Evolutionary conservation across 2,888 invertebrate species (phyloP).

Genomic region (Odontocolon sp.): DNA sequence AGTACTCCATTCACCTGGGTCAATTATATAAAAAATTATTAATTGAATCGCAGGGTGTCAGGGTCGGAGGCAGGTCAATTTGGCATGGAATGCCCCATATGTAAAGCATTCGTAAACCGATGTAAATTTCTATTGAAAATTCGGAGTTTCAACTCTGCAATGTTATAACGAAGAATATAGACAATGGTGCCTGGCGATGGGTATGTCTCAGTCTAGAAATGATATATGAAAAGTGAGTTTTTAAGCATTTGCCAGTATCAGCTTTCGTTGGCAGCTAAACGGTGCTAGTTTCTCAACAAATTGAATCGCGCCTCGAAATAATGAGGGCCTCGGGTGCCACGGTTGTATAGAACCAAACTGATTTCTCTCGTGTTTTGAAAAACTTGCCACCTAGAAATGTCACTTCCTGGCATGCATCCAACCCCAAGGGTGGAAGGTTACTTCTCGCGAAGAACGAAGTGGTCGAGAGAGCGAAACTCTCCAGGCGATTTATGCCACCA

Average conservation of each 20-base stretch:
- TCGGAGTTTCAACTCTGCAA: constrained; percentile 16
- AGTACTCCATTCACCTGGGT: no score
- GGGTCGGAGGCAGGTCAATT: no score
- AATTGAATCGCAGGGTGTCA: no score
- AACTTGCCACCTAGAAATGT: constrained; percentile 45
- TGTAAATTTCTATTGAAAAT: constrained; percentile 30
- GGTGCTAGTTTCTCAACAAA: constrained; percentile 51
- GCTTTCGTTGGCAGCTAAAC: constrained; percentile 43
- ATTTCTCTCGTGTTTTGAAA: constrained; percentile 58
- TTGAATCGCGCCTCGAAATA: constrained; percentile 51
- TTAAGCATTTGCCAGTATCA: constrained; percentile 47
- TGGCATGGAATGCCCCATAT: no score
- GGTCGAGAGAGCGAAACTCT: constrained; percentile 39
- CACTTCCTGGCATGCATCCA: constrained; percentile 72
- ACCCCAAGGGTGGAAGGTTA: constrained; percentile 31
- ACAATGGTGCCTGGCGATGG: background rate
- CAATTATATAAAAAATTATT: no score
- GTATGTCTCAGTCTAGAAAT: background rate
- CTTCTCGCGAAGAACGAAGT: constrained; percentile 17
- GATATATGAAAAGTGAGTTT: constrained; percentile 40
- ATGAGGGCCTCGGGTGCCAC: constrained; percentile 32
- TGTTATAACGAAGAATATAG: constrained; percentile 9
- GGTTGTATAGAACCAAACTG: constrained; percentile 38
- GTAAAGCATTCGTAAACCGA: no score
- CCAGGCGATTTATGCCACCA: constrained; percentile 47